These are phyloP conservation scores for Aix galericulata DNA, from an alignment of 2,113 vertebrate species.

Conservation along the genomic window DNA sequence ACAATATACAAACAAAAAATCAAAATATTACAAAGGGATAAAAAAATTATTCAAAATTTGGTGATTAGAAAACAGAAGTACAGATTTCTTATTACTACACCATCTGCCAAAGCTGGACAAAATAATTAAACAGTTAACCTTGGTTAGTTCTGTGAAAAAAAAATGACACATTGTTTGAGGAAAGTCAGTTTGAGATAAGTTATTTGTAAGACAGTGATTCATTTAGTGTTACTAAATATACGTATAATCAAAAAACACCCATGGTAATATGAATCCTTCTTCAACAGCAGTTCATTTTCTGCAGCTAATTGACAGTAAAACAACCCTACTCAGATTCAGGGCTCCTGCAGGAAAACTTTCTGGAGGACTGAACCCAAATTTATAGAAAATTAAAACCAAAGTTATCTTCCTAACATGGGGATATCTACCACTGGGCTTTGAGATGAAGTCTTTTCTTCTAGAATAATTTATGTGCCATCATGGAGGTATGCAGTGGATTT, in stretches of 20 bases:
- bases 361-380: not conserved
- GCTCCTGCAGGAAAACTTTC: not conserved
- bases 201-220: not conserved
- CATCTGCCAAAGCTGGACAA: not conserved
- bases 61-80: not conserved
- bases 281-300: not conserved
- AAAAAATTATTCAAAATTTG: not conserved
- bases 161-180: not conserved
- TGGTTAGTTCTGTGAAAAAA: not conserved
- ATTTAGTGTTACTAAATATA: not conserved
- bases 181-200: not conserved
- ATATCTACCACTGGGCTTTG: not conserved
- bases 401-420: not conserved
- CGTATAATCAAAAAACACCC: not conserved
- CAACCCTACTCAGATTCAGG: not conserved
- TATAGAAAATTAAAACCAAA: not conserved
- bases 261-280: not conserved
- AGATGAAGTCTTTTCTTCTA: not conserved
- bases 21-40: not conserved
- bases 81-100: rapidly evolving
- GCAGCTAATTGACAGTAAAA: not conserved
- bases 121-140: not conserved
- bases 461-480: not conserved
- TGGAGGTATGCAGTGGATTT: not conserved
- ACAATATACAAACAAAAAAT: not conserved